Conservation (phyloP, 1,140 invertebrate genomes). For the Scaptomyza graminum region DNA sequence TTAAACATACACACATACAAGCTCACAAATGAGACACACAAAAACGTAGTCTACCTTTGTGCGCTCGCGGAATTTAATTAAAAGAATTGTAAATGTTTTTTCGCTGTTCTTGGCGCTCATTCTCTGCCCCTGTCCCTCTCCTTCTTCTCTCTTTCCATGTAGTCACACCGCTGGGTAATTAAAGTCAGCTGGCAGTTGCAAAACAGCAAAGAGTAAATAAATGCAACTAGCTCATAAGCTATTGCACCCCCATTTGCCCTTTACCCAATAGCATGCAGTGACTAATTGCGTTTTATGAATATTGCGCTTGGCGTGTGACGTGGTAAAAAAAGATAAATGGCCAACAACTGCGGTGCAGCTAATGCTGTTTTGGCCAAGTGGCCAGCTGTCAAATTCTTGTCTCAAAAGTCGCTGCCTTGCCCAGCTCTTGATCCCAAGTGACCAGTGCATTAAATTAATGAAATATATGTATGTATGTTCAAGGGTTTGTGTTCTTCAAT, state of each 20-base stretch:
- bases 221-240: conserved; percentile 39
- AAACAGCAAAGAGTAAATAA: conserved; percentile 48
- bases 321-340: conserved; percentile 59
- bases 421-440: conserved; percentile 31
- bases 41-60: conserved; percentile 54
- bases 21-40: conserved; percentile 24
- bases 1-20: conserved; percentile 24
- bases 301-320: conserved; percentile 54
- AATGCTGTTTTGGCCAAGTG: conserved; percentile 2
- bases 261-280: conserved; percentile 24
- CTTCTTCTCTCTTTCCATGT: neutral
- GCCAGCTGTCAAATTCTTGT: conserved; percentile 34
- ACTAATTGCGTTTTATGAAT: conserved; percentile 81
- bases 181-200: conserved; percentile 36
- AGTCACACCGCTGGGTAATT: conserved; percentile 33
- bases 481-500: neutral
- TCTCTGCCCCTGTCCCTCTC: neutral
- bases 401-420: conserved; percentile 52
- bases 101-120: conserved; percentile 26
- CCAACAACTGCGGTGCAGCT: conserved; percentile 16
- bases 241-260: neutral
- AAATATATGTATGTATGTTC: conserved; percentile 43
- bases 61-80: conserved; percentile 76
- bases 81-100: conserved; percentile 76
- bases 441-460: conserved; percentile 77